A percentile compares a stretch with the other conserved stretches of the same genome.
Evolutionary conservation across 2,888 invertebrate species (phyloP).

Genomic region (Leucoma salicis): DNA sequence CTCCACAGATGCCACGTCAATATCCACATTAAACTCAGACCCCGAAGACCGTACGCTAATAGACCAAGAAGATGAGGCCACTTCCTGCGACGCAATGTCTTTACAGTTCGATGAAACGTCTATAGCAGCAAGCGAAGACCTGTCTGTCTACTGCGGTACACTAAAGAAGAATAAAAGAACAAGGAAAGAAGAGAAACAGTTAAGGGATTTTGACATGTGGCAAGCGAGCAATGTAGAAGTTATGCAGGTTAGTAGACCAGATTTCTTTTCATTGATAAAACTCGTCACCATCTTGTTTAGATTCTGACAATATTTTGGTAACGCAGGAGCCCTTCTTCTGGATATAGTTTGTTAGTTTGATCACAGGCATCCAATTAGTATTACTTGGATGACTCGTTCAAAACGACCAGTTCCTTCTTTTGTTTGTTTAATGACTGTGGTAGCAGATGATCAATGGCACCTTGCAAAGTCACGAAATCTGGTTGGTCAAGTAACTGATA

Average conservation of each 20-base stretch:
- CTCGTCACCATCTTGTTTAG: too few relatives aligned
- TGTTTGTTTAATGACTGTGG: too few relatives aligned
- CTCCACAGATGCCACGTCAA: constrained; percentile 50
- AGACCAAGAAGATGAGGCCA: constrained; percentile 52
- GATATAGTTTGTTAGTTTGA: too few relatives aligned
- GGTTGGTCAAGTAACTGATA: too few relatives aligned
- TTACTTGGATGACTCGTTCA: too few relatives aligned
- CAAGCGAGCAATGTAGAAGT: constrained; percentile 65
- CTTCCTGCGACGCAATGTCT: constrained; percentile 62
- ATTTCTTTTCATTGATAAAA: neutral
- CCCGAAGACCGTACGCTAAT: constrained; percentile 37
- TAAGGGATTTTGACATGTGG: constrained; percentile 72
- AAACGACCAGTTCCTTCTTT: too few relatives aligned
- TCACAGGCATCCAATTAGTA: too few relatives aligned
- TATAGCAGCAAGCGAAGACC: constrained; percentile 57
- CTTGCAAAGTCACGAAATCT: too few relatives aligned
- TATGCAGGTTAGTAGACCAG: constrained; percentile 54
- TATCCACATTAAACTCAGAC: constrained; percentile 47
- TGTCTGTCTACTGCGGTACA: constrained; percentile 59
- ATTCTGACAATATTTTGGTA: too few relatives aligned
- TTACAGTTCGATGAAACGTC: constrained; percentile 60
- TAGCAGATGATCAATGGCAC: too few relatives aligned
- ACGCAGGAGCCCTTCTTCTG: too few relatives aligned
- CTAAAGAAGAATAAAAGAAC: constrained; percentile 61
- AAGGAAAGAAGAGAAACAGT: constrained; percentile 47